Conservation (phyloP, 2,113 vertebrate genomes). For the Callionymus lyra region DNA sequence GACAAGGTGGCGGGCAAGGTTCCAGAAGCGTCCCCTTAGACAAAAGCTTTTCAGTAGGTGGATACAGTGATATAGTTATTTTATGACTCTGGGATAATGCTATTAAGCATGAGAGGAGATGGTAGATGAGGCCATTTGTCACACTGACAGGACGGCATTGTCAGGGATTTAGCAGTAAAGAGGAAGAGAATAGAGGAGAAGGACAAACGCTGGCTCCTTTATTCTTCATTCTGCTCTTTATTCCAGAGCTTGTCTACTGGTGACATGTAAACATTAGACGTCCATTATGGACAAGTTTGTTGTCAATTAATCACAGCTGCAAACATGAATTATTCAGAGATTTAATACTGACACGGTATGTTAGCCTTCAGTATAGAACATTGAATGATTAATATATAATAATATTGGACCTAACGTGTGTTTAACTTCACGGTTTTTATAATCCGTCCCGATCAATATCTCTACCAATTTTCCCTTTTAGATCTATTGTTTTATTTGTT, state of each 20-base stretch:
- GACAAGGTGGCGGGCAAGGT: slow-evolving; percentile 2
- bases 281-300: slow-evolving; percentile 56
- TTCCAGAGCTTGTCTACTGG: slow-evolving; percentile 44
- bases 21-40: slow-evolving; percentile 14
- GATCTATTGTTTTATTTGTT: too few species aligned
- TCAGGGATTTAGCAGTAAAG: slow-evolving; percentile 53
- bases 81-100: slow-evolving; percentile 53
- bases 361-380: too few species aligned
- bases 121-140: slow-evolving; percentile 63
- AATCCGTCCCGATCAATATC: too few species aligned
- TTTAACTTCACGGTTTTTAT: too few species aligned
- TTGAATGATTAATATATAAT: too few species aligned
- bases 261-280: slow-evolving; percentile 57
- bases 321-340: not conserved
- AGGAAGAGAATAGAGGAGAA: slow-evolving; percentile 42
- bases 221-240: slow-evolving; percentile 45
- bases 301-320: slow-evolving; percentile 50
- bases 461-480: too few species aligned
- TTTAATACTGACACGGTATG: not conserved
- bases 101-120: slow-evolving; percentile 58
- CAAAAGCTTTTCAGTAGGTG: slow-evolving; percentile 34
- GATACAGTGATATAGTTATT: slow-evolving; percentile 56
- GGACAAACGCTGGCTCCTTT: slow-evolving; percentile 41
- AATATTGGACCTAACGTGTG: too few species aligned
- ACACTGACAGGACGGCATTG: slow-evolving; percentile 62